Conservation (phyloP, 2,888 invertebrate species). For the Nebria brevicollis region DNA sequence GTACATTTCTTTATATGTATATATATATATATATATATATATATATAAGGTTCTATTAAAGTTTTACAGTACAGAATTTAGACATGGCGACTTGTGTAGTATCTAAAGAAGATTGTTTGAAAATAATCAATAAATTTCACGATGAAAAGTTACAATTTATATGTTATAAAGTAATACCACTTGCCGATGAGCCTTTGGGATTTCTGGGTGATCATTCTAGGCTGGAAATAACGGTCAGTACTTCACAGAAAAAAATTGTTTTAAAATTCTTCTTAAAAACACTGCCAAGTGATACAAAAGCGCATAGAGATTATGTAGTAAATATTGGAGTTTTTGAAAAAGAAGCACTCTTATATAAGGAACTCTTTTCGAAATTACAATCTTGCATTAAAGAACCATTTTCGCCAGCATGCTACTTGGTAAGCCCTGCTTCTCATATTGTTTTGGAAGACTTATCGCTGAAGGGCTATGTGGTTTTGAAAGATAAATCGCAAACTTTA, state of each 20-base stretch:
- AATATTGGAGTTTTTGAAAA: constrained; percentile 64
- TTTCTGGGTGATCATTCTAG: constrained; percentile 55
- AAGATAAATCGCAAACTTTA: constrained; percentile 53
- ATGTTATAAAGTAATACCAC: constrained; percentile 49
- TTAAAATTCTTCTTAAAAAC: constrained; percentile 70
- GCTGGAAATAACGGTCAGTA: constrained; percentile 50
- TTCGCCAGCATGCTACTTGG: constrained; percentile 60
- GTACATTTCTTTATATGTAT: neutral
- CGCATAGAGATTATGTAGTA: constrained; percentile 65
- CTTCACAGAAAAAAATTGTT: constrained; percentile 24
- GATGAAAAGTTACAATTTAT: constrained; percentile 46
- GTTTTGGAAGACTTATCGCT: constrained; percentile 64
- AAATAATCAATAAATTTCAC: constrained; percentile 49
- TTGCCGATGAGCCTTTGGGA: constrained; percentile 53
- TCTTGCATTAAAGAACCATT: constrained; percentile 51
- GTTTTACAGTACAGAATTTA: neutral
- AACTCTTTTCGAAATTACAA: constrained; percentile 53
- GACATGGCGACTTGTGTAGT: neutral
- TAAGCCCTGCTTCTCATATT: constrained; percentile 62
- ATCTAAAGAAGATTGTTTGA: constrained; percentile 51
- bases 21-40: constrained; percentile 5
- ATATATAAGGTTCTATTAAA: neutral
- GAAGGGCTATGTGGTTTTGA: constrained; percentile 56
- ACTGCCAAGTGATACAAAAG: constrained; percentile 65
- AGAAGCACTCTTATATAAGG: constrained; percentile 55